A percentile compares a stretch with the other conserved stretches of the same genome.
Conservation (phyloP, 2,797 vertebrate genomes). For the Eulemur rubriventer region DNA sequence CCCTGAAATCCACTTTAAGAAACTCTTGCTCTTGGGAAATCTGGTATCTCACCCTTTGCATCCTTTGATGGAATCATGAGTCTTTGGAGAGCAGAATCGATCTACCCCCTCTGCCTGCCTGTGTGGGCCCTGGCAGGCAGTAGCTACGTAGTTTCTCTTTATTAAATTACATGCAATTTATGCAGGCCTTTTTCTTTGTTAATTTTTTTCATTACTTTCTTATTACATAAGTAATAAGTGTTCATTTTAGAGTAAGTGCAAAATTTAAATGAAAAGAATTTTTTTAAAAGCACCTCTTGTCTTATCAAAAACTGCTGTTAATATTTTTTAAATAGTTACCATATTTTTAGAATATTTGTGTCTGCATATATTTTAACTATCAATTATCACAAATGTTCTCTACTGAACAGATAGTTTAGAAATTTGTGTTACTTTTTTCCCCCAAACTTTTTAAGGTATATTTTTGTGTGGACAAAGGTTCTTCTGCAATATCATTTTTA, state of each 20-base stretch:
- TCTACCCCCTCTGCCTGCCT: background rate
- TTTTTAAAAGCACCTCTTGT: background rate
- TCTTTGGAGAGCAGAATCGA: too few relatives aligned
- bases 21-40: background rate
- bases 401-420: background rate
- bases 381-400: background rate
- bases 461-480: too few relatives aligned
- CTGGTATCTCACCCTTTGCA: background rate
- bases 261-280: background rate
- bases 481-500: background rate
- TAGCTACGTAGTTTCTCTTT: background rate
- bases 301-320: background rate
- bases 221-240: background rate
- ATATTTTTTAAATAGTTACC: background rate
- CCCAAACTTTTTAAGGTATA: background rate
- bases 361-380: background rate
- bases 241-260: background rate
- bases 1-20: background rate
- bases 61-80: background rate
- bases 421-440: background rate
- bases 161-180: background rate
- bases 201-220: background rate
- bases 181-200: background rate
- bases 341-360: background rate
- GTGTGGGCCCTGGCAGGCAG: fast-evolving